Conservation (phyloP, 2,888 invertebrate genomes). For the Aethes cnicana region DNA sequence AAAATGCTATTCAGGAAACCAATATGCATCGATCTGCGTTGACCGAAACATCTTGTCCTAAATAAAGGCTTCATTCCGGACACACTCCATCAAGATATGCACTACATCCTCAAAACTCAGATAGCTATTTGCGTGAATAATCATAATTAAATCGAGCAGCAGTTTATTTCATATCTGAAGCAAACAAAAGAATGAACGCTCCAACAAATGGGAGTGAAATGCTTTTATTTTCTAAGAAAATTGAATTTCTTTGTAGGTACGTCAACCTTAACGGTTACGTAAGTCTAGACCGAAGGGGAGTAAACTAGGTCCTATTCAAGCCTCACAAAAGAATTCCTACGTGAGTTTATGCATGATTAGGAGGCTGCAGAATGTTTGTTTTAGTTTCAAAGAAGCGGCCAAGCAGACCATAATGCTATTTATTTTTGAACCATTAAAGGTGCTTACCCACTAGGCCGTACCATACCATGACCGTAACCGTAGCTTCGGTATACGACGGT, state of each 20-base stretch:
- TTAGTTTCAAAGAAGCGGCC: no score
- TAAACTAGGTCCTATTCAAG: constrained; percentile 27
- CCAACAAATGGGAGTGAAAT: constrained; percentile 16
- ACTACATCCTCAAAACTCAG: neutral
- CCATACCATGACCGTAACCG: no score
- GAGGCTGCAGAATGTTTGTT: constrained; percentile 10
- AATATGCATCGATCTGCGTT: no score
- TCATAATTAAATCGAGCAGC: constrained; percentile 15
- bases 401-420: no score
- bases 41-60: neutral
- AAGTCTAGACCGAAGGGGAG: constrained; percentile 16
- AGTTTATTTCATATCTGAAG: constrained; percentile 21
- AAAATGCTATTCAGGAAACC: no score
- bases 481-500: no score
- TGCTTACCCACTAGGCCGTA: no score
- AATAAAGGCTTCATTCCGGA: no score
- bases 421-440: neutral
- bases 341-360: constrained; percentile 26
- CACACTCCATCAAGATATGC: no score
- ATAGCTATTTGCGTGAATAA: constrained; percentile 20
- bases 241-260: constrained; percentile 22
- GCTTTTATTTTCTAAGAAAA: constrained; percentile 20
- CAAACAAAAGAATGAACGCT: constrained; percentile 24
- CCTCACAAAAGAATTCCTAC: constrained; percentile 22
- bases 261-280: constrained; percentile 18